Evolutionary conservation across 2,113 vertebrate species (phyloP), one percentile per base, ranked within the genome.

Genomic region (Muntiacus reevesi): DNA sequence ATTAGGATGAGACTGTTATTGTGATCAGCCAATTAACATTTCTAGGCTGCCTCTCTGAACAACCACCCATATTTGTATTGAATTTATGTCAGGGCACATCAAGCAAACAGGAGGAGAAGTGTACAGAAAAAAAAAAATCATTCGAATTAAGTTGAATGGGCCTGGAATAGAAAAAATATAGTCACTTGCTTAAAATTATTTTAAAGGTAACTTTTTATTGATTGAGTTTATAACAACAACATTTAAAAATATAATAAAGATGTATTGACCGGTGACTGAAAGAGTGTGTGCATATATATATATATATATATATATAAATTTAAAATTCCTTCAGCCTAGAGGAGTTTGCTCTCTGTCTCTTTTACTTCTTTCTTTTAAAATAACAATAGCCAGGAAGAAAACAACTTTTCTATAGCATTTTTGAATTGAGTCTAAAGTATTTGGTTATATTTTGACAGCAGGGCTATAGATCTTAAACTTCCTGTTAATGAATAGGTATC

Each of bases 21-120:
- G 96, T 95, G 97, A 92, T 96, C 87, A 96, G 79, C 30, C 97
- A 97, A 47, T 98, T 96, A 98, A 95, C 79, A 78, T 98, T 97
- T 96, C 86, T 84, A 87, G 95, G 52, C 87, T 50, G 71, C 62
- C 86, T 62, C 16, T 95, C 71, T 33, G 96, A 97, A 93, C 62
- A 52, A 64, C 33, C 87, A 96, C 71, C 71, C 17, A 8, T 87
- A 95, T 98, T 98, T 98, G 97, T 98, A 98, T 98, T 98, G 97
- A 98, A 90, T 98, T 97, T 98, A 89, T 96, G 97, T 98, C 98
- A 98, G 87, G 90, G 60, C 16, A 27, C n/a, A 96, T 98, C 89
- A 98, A 74, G 95, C 83, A 95, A 98, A 97, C 36, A 87, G 30
- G 52, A 88, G 30, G 52, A 96, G 84, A 97, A 96, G 52, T 8